Conservation (phyloP, 2,113 vertebrate genomes). For the Corythoichthys intestinalis region DNA sequence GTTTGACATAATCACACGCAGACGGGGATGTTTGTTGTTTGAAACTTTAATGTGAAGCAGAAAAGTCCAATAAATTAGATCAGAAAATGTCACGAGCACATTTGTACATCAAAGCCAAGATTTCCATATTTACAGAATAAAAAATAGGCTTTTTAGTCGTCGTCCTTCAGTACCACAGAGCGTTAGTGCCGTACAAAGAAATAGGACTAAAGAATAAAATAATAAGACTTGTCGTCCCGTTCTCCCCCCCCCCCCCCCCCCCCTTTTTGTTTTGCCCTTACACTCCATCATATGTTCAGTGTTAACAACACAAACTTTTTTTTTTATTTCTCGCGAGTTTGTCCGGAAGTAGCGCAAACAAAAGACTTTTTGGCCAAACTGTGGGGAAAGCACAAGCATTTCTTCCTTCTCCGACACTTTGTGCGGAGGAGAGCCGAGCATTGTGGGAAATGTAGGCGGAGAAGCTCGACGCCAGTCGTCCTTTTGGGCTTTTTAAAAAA, state of each 20-base stretch:
- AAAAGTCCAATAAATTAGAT: slow-evolving; percentile 89
- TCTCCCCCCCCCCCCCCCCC: too few relatives aligned
- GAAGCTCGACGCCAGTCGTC: neutral
- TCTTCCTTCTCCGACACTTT: slow-evolving; percentile 8
- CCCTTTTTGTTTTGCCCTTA: too few relatives aligned
- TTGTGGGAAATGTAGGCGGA: slow-evolving; percentile 38
- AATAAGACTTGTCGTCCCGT: too few relatives aligned
- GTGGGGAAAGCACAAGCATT: neutral
- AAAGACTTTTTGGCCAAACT: slow-evolving; percentile 34
- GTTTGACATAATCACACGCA: neutral
- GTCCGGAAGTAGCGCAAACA: slow-evolving; percentile 24
- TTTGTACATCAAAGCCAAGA: slow-evolving; percentile 80
- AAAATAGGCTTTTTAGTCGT: slow-evolving; percentile 75
- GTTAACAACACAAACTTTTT: slow-evolving; percentile 53
- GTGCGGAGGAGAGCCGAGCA: slow-evolving; percentile 33
- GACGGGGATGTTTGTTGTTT: slow-evolving; percentile 74
- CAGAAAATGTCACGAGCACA: slow-evolving; percentile 77
- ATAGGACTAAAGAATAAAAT: too few relatives aligned
- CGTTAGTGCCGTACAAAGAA: neutral
- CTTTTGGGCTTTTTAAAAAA: neutral
- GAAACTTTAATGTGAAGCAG: slow-evolving; percentile 82
- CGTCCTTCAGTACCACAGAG: slow-evolving; percentile 48
- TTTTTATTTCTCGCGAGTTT: slow-evolving; percentile 20
- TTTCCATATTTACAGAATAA: slow-evolving; percentile 74
- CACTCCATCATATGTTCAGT: slow-evolving; percentile 52